A percentile compares a stretch with the other conserved stretches of the same genome.
phyloP scores from a whole-genome alignment of 2,888 invertebrate genomes.

The Nomada hirtipes region DNA sequence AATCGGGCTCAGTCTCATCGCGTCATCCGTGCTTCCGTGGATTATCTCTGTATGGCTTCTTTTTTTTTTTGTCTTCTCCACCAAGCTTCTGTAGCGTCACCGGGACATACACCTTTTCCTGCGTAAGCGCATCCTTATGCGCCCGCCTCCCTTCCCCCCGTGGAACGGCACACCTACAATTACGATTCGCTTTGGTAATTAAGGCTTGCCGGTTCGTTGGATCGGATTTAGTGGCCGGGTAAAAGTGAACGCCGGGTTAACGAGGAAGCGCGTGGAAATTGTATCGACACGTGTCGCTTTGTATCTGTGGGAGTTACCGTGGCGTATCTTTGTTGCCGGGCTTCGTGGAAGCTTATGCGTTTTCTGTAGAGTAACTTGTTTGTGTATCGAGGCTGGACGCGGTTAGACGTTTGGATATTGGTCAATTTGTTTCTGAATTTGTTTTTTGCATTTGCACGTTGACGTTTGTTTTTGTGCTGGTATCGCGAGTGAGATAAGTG shows the following conservation, averaged over 20 bases:
- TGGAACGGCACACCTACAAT: conserved; percentile 47
- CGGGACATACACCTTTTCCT: conserved; percentile 68
- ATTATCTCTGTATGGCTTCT: conserved; percentile 24
- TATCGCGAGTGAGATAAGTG: no score
- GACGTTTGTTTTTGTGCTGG: no score
- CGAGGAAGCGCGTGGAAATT: background rate
- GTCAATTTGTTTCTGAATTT: no score
- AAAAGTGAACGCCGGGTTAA: conserved; percentile 10
- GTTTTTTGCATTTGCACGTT: no score
- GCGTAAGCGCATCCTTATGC: conserved; percentile 70
- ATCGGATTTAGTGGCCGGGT: background rate
- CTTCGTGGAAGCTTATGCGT: no score
- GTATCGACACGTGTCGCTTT: background rate
- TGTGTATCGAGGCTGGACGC: no score
- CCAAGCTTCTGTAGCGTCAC: conserved; percentile 60
- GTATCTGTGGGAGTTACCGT: no score
- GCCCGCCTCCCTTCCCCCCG: conserved; percentile 41
- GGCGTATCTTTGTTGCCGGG: no score
- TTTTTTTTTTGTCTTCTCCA: conserved; percentile 9
- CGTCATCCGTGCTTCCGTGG: conserved; percentile 54
- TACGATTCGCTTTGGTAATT: conserved; percentile 38
- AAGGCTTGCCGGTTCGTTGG: conserved; percentile 27
- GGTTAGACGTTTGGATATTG: no score
- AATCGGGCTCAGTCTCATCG: conserved; percentile 81
- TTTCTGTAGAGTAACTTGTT: no score